Percentiles rank a stretch among this genome's conserved stretches.
These are phyloP conservation scores for Crocallis elinguaria DNA, from an alignment of 2,888 invertebrate species.

Conservation along the genomic window DNA sequence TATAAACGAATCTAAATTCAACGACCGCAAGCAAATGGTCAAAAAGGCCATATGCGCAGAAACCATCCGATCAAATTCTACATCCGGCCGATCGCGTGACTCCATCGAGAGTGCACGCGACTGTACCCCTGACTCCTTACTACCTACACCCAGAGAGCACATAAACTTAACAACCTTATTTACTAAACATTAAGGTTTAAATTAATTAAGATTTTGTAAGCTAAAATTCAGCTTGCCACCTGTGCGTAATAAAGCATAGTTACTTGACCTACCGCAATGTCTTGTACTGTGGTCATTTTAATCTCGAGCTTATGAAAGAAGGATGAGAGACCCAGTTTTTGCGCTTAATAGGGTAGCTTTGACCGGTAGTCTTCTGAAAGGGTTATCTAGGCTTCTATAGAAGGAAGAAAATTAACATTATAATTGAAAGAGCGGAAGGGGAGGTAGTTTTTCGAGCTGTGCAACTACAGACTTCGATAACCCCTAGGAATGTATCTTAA, in stretches of 20 bases:
- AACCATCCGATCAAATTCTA: conserved; percentile 18
- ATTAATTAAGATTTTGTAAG: background rate
- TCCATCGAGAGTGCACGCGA: conserved; percentile 1
- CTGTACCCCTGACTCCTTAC: background rate
- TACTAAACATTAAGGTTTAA: background rate
- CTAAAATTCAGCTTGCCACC: too few species aligned
- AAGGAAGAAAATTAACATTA: too few species aligned
- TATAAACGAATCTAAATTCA: conserved; percentile 16
- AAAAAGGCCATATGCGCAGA: conserved; percentile 17
- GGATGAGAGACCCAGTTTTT: conserved; percentile 17
- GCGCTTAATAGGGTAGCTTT: conserved; percentile 4
- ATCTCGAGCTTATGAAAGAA: conserved; percentile 13
- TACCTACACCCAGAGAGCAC: background rate
- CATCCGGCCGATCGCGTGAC: conserved; percentile 21
- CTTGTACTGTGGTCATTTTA: conserved; percentile 15
- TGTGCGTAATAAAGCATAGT: conserved; percentile 6
- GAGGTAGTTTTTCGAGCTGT: too few species aligned
- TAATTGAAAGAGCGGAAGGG: too few species aligned
- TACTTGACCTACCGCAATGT: conserved; percentile 26
- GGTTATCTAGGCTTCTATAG: too few species aligned
- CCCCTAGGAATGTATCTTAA: too few species aligned
- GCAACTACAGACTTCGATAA: too few species aligned
- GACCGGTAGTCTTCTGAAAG: conserved; percentile 4
- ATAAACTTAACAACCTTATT: background rate
- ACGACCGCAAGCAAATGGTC: conserved; percentile 8